Evolutionary conservation across 2,797 vertebrate species (phyloP).

Genomic region (Moxostoma hubbsi): DNA sequence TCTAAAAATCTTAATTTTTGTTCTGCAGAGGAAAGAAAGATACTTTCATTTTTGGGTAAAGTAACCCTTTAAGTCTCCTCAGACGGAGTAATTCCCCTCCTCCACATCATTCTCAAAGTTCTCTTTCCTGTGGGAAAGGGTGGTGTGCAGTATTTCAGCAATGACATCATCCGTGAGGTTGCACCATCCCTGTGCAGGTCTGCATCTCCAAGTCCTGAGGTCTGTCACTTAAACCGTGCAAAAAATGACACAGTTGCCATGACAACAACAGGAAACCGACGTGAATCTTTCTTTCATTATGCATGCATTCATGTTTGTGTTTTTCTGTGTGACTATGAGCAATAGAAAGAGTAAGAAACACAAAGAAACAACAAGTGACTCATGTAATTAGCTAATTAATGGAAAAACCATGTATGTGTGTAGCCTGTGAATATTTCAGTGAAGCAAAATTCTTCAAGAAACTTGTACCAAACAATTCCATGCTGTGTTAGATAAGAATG

Average conservation of each 20-base stretch:
- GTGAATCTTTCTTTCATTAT: conserved; percentile 31
- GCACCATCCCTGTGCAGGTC: conserved; percentile 27
- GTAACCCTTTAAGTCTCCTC: too few relatives aligned
- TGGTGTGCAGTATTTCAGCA: not conserved
- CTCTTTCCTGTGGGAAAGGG: conserved; percentile 37
- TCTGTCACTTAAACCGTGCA: conserved; percentile 39
- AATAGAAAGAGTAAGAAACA: conserved; percentile 13
- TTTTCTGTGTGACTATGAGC: conserved; percentile 16
- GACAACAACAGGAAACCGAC: conserved; percentile 46
- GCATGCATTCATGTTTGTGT: not conserved
- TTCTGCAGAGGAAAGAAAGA: too few relatives aligned
- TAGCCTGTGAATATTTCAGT: conserved; percentile 22
- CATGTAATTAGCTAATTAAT: conserved; percentile 58
- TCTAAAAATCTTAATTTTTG: too few relatives aligned
- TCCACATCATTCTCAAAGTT: not conserved
- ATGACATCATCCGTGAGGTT: conserved; percentile 20
- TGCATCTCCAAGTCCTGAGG: conserved; percentile 29
- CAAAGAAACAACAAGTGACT: conserved; percentile 48
- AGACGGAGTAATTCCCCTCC: conserved; percentile 2
- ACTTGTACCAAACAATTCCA: too few relatives aligned
- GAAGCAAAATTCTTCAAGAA: conserved; percentile 1
- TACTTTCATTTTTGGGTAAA: too few relatives aligned
- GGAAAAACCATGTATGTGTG: conserved; percentile 9
- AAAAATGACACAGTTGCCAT: conserved; percentile 40
- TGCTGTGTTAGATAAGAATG: too few relatives aligned